Conservation (phyloP, 2,113 vertebrate species). For the Mesoclemmys tuberculata region DNA sequence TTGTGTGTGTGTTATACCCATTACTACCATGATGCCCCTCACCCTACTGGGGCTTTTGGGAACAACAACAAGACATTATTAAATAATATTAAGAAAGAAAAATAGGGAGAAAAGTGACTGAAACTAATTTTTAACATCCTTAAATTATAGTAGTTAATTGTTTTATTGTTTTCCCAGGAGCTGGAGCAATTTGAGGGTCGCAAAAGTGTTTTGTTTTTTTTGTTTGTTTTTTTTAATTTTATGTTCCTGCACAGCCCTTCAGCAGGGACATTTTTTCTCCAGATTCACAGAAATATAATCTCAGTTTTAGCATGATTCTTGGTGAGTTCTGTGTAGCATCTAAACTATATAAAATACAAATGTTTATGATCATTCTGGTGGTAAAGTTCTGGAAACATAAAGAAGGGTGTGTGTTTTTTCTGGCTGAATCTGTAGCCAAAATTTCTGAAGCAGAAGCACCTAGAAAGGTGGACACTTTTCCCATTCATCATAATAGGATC, state of each 20-base stretch:
- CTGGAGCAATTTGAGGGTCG: neutral
- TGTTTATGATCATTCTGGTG: neutral
- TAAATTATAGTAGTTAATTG: neutral
- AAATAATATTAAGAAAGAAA: neutral
- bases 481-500: neutral
- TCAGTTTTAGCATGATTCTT: neutral
- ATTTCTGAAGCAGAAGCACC: neutral
- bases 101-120: neutral
- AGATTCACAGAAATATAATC: neutral
- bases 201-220: neutral
- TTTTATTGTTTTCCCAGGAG: neutral
- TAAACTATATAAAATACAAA: neutral
- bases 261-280: neutral
- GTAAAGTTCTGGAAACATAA: neutral
- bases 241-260: neutral
- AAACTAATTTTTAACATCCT: neutral
- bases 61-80: constrained; percentile 16
- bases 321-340: neutral
- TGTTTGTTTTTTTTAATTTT: neutral
- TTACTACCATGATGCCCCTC: constrained; percentile 10
- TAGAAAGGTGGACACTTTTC: neutral
- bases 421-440: neutral
- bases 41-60: neutral
- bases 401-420: neutral
- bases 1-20: constrained; percentile 28